Percentiles rank a stretch among this genome's conserved stretches.
Evolutionary conservation across 1,140 invertebrate genomes (phyloP).

Genomic region (Caerostris extrusa): DNA sequence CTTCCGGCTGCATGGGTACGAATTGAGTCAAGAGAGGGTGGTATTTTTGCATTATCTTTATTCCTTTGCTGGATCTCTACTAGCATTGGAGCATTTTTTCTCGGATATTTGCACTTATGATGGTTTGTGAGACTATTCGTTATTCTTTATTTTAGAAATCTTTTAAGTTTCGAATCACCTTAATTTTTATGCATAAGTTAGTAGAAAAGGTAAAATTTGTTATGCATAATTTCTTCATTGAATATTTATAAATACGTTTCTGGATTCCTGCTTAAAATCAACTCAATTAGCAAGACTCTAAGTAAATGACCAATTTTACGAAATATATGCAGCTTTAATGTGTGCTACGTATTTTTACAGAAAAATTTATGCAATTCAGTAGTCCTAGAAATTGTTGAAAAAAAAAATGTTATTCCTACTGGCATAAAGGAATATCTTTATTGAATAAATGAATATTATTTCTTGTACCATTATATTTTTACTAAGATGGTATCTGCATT

Average conservation of each 20-base stretch:
- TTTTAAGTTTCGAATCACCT: not conserved
- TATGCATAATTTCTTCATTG: slow-evolving; percentile 55
- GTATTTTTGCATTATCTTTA: slow-evolving; percentile 65
- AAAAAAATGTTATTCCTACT: not conserved
- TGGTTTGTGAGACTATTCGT: slow-evolving; percentile 8
- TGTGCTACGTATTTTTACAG: not conserved
- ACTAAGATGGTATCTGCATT: too few species aligned
- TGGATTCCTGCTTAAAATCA: slow-evolving; percentile 18
- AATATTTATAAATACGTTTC: slow-evolving; percentile 60
- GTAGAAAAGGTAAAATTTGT: not conserved
- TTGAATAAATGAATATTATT: not conserved
- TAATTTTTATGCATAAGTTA: slow-evolving; percentile 59
- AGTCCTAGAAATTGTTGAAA: not conserved
- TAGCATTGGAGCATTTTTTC: slow-evolving; percentile 41
- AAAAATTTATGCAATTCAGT: not conserved
- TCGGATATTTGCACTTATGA: slow-evolving; percentile 54
- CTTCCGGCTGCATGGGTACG: slow-evolving; percentile 42
- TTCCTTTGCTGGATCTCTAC: not conserved
- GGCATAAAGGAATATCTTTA: not conserved
- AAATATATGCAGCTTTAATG: not conserved
- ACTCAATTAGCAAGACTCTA: slow-evolving; percentile 49
- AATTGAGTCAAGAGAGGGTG: slow-evolving; percentile 20
- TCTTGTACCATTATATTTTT: too few species aligned
- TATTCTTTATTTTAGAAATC: slow-evolving; percentile 7
- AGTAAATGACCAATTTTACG: not conserved